A percentile compares a stretch with the other conserved stretches of the same genome.
Evolutionary conservation across 2,888 invertebrate species (phyloP).

Genomic region (Drosophila lacicola): DNA sequence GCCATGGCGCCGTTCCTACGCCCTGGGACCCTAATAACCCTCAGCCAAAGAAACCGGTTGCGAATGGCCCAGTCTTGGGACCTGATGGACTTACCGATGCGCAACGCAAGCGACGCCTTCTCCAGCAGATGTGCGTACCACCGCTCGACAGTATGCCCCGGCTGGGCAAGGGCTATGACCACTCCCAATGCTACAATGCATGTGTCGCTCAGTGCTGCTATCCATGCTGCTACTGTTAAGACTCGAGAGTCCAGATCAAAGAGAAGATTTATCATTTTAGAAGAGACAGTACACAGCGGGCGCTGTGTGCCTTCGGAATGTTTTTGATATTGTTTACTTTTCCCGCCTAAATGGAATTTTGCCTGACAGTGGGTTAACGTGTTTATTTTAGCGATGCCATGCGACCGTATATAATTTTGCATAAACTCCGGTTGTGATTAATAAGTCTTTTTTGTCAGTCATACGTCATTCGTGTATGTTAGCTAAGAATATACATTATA

Average conservation of each 20-base stretch:
- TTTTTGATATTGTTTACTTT: neutral
- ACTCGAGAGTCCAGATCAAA: neutral
- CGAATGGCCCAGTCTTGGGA: constrained; percentile 28
- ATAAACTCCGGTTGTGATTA: too few species aligned
- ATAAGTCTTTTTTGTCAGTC: too few species aligned
- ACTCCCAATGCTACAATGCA: constrained; percentile 24
- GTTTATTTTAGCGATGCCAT: too few species aligned
- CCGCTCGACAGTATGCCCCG: constrained; percentile 67
- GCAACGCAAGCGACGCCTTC: constrained; percentile 45
- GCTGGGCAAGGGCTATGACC: constrained; percentile 61
- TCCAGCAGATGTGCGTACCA: constrained; percentile 56
- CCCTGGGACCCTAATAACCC: constrained; percentile 49
- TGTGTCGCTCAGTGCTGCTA: constrained; percentile 19
- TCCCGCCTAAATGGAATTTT: neutral
- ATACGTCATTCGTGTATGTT: too few species aligned
- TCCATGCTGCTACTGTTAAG: constrained; percentile 21
- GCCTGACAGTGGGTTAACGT: neutral
- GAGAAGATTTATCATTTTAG: neutral
- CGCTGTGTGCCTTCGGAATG: neutral
- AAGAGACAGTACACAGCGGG: neutral
- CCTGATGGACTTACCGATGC: constrained; percentile 49
- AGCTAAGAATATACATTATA: too few species aligned
- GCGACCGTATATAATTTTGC: too few species aligned
- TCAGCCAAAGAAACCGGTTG: neutral
- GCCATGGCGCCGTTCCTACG: constrained; percentile 14